phyloP scores from a whole-genome alignment of 2,888 invertebrate species.

The Seladonia tumulorum region DNA sequence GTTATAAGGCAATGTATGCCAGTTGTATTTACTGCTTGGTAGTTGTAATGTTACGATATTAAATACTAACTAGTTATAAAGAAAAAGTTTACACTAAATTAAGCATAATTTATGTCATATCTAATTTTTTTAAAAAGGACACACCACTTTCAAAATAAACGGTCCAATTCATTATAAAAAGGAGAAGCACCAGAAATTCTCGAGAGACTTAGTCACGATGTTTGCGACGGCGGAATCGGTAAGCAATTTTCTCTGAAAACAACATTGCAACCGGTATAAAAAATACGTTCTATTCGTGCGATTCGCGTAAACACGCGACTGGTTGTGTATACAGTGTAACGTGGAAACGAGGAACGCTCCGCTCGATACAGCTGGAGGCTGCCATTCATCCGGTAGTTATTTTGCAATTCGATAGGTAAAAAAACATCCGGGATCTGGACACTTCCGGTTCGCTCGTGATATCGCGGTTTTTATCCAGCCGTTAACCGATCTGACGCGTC shows the following conservation, averaged over 20 bases:
- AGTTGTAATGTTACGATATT: no score
- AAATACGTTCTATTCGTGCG: not conserved
- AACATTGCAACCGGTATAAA: not conserved
- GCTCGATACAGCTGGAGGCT: constrained; percentile 15
- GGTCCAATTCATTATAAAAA: no score
- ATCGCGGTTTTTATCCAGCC: constrained; percentile 50
- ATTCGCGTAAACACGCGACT: not conserved
- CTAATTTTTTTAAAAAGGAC: no score
- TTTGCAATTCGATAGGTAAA: constrained; percentile 53
- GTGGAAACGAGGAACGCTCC: not conserved
- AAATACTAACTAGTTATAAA: no score
- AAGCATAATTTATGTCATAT: no score
- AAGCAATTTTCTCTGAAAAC: not conserved
- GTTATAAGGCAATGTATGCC: no score
- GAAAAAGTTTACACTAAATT: no score
- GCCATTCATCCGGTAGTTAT: constrained; percentile 45
- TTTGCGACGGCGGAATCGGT: not conserved
- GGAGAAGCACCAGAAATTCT: not conserved
- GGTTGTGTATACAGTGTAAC: not conserved
- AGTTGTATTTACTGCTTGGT: no score
- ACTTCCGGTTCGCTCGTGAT: constrained; percentile 56
- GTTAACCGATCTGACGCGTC: constrained; percentile 60
- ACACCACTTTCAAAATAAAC: no score
- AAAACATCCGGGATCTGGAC: constrained; percentile 67
- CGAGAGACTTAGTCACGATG: not conserved